These are phyloP conservation scores for Drosophila willistoni DNA, from an alignment of 1,140 invertebrate genomes.

Conservation along the genomic window DNA sequence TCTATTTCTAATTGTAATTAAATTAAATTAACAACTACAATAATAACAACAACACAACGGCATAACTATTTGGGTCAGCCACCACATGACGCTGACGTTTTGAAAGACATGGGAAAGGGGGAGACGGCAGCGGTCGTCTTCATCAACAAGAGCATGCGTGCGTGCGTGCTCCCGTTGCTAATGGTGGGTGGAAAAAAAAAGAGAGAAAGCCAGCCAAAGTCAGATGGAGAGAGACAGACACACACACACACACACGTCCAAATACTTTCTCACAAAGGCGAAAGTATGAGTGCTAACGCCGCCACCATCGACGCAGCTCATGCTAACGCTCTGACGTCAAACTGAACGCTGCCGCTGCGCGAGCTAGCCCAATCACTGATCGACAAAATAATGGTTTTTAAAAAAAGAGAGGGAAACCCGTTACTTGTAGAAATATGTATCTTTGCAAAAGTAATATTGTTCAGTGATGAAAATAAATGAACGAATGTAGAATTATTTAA, in stretches of 20 bases:
- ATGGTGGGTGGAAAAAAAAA: conserved; percentile 19
- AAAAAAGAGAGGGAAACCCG: neutral
- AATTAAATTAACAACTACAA: conserved; percentile 14
- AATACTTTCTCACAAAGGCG: neutral
- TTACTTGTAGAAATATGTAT: neutral
- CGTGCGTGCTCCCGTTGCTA: conserved; percentile 23
- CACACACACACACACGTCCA: neutral
- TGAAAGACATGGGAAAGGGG: no score
- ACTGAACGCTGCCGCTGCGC: conserved; percentile 10
- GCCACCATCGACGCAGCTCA: neutral
- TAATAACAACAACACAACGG: neutral
- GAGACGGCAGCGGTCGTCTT: neutral
- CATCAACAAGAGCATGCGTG: conserved; percentile 27
- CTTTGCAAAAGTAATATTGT: neutral
- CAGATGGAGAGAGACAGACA: conserved; percentile 10
- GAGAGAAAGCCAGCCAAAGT: conserved; percentile 1
- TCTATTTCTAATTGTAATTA: conserved; percentile 15
- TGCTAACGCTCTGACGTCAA: conserved; percentile 44
- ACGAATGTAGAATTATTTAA: neutral
- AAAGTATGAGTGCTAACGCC: neutral
- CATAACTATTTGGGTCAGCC: conserved; percentile 48
- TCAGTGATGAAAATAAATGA: neutral
- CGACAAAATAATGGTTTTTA: neutral
- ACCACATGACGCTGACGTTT: conserved; percentile 40
- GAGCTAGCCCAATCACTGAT: neutral